These are phyloP conservation scores for Stegophylla sp. DNA, from an alignment of 2,888 invertebrate species.

Conservation along the genomic window DNA sequence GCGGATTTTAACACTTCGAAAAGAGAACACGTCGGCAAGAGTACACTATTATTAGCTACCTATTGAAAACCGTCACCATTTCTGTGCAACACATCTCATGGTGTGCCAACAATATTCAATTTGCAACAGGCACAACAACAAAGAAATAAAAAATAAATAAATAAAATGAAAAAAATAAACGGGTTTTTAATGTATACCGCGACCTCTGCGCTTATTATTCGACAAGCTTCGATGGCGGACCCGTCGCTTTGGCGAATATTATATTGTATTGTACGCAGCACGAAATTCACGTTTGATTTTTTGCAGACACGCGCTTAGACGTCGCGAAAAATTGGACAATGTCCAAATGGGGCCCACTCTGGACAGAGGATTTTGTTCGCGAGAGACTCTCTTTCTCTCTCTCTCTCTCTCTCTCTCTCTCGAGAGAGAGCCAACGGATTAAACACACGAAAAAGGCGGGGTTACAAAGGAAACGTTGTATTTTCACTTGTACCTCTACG, in stretches of 20 bases:
- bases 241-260: neutral
- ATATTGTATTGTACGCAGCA: too few species aligned
- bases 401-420: too few species aligned
- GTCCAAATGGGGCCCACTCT: neutral
- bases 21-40: too few species aligned
- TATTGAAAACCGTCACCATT: too few species aligned
- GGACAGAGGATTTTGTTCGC: neutral
- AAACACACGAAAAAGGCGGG: slow-evolving; percentile 13
- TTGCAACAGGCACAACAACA: too few species aligned
- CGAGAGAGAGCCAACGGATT: neutral
- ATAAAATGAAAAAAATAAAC: slow-evolving; percentile 4
- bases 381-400: too few species aligned
- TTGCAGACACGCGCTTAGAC: neutral
- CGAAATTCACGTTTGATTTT: neutral
- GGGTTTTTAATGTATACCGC: slow-evolving; percentile 31
- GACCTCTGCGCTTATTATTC: slow-evolving; percentile 25
- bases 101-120: too few species aligned
- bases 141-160: too few species aligned
- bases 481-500: neutral
- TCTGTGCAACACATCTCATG: too few species aligned
- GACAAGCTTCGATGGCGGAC: neutral
- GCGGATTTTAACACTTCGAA: too few species aligned
- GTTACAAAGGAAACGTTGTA: neutral
- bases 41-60: too few species aligned
- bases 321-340: neutral